Evolutionary conservation across 2,113 vertebrate genomes (phyloP).

Genomic region (Notiomystis cincta): DNA sequence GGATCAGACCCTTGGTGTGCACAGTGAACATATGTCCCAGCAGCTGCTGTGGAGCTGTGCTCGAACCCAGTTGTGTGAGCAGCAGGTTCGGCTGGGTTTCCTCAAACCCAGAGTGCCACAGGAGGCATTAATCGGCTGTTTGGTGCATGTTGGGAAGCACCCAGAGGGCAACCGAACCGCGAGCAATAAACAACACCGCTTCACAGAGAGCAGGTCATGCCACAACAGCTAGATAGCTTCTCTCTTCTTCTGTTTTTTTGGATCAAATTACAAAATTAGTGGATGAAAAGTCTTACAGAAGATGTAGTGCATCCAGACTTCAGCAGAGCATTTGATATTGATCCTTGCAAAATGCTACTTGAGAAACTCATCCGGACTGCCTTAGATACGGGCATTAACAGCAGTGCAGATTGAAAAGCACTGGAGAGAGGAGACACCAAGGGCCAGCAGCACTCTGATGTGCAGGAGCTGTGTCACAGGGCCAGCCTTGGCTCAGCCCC

Average conservation of each 20-base stretch:
- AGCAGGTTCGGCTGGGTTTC: slow-evolving; percentile 50
- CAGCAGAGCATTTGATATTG: slow-evolving; percentile 23
- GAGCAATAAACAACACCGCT: slow-evolving; percentile 2
- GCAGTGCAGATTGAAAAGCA: not conserved
- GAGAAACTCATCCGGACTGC: not conserved
- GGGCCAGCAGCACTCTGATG: not conserved
- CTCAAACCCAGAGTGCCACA: slow-evolving; percentile 18
- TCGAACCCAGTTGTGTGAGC: slow-evolving; percentile 8
- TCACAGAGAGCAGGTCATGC: slow-evolving; percentile 7
- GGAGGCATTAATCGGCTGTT: slow-evolving; percentile 44
- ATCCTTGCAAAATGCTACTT: slow-evolving; percentile 27
- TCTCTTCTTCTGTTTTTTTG: not conserved
- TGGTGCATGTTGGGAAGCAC: not conserved
- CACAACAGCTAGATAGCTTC: not conserved
- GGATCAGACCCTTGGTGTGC: not conserved
- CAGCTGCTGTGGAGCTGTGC: slow-evolving; percentile 29
- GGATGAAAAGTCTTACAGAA: slow-evolving; percentile 27
- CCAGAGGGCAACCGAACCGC: not conserved
- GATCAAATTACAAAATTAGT: slow-evolving; percentile 30
- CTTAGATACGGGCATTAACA: not conserved
- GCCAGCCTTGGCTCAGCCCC: not conserved
- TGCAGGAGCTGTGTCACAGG: not conserved
- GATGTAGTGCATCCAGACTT: not conserved
- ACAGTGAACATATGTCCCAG: slow-evolving; percentile 34
- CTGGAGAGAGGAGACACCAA: not conserved